A percentile compares a stretch with the other conserved stretches of the same genome.
Evolutionary conservation across 2,888 invertebrate species (phyloP).

Genomic region (Clanis bilineata): DNA sequence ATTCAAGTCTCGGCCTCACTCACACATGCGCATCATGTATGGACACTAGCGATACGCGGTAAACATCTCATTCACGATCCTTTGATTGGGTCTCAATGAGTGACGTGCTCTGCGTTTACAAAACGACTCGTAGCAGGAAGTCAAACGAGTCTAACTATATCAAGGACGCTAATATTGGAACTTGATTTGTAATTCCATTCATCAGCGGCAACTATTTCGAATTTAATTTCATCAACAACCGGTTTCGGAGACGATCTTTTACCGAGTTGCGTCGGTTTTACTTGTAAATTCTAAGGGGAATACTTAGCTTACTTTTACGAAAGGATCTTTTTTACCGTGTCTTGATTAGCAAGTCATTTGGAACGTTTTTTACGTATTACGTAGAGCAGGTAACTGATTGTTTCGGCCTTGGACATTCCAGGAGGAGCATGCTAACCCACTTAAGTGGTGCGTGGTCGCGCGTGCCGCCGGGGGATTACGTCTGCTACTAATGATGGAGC

Average conservation of each 20-base stretch:
- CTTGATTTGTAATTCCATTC: constrained; percentile 53
- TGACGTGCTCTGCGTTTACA: constrained; percentile 76
- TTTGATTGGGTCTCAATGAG: constrained; percentile 78
- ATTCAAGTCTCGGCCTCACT: constrained; percentile 39
- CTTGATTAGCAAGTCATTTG: constrained; percentile 10
- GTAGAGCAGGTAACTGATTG: constrained; percentile 38
- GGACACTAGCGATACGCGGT: constrained; percentile 49
- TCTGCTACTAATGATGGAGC: constrained; percentile 48
- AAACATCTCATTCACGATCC: constrained; percentile 78
- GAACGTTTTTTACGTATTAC: constrained; percentile 12
- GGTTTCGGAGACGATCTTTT: constrained; percentile 25
- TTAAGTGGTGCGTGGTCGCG: constrained; percentile 64
- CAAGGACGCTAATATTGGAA: constrained; percentile 69
- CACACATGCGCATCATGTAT: constrained; percentile 42
- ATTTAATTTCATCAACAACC: constrained; percentile 33
- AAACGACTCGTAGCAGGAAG: constrained; percentile 72
- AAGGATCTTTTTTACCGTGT: not conserved
- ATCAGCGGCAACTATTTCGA: constrained; percentile 29
- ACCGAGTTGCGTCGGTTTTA: constrained; percentile 14
- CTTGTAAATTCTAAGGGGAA: constrained; percentile 9
- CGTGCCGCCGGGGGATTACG: constrained; percentile 64
- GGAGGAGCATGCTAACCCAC: constrained; percentile 70
- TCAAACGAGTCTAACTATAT: constrained; percentile 70
- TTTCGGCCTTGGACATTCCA: constrained; percentile 60
- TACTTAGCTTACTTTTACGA: not conserved